phyloP scores from a whole-genome alignment of 23 tunicate species.

The Botrylloides violaceus region DNA sequence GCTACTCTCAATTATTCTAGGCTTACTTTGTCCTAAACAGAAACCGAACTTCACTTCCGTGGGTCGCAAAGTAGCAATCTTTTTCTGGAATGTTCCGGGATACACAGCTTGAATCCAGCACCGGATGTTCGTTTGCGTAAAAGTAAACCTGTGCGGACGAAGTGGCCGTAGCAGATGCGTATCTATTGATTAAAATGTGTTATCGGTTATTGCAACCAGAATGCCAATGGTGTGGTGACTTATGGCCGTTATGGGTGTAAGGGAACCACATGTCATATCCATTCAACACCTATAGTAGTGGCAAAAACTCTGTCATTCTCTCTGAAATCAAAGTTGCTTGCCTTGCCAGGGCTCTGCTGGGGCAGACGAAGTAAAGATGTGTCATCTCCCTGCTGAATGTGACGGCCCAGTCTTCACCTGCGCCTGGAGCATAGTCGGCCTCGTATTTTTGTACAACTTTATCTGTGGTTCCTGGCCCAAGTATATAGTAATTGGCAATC shows the following conservation, averaged over 20 bases:
- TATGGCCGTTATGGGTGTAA: background rate
- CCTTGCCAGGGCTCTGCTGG: constrained; percentile 46
- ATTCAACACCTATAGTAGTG: too few relatives aligned
- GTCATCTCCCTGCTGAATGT: constrained; percentile 32
- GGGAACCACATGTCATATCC: too few relatives aligned
- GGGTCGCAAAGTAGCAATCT: constrained; percentile 32
- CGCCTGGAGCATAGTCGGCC: constrained; percentile 17
- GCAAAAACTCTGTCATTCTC: too few relatives aligned
- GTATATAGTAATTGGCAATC: constrained; percentile 12
- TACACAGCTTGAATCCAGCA: constrained; percentile 16
- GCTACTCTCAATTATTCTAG: too few relatives aligned
- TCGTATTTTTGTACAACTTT: constrained; percentile 29
- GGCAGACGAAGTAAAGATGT: constrained; percentile 56
- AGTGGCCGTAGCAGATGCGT: background rate
- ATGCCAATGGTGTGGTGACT: background rate
- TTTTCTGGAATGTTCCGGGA: background rate
- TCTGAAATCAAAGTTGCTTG: background rate
- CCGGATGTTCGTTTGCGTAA: constrained; percentile 26
- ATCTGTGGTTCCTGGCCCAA: constrained; percentile 14
- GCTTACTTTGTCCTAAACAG: constrained; percentile 29
- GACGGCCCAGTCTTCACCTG: constrained; percentile 25
- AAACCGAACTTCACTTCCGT: constrained; percentile 25
- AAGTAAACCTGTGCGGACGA: constrained; percentile 23
- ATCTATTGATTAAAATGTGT: background rate
- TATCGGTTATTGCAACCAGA: background rate